Evolutionary conservation across 2,797 vertebrate species (phyloP), one percentile per base, ranked within the genome.

Genomic region (Heterohyrax brucei): DNA sequence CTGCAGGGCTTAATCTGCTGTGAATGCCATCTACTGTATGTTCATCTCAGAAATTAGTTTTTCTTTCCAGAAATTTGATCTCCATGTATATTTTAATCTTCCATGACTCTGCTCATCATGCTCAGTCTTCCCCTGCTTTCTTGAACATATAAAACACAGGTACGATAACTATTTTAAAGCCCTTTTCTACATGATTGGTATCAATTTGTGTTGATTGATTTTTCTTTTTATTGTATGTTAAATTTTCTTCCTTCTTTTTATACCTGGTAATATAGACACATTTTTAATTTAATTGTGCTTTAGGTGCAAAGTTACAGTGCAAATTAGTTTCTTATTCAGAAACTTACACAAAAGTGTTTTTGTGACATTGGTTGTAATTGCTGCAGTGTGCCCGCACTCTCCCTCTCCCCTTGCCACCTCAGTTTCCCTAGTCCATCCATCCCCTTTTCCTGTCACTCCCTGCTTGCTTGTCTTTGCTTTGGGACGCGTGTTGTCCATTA

Each of bases 181-280:
- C 24, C 30, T 88, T 87, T 10, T 72, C 59, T 80, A 61, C 30
- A n/a, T 73, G 48, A 84, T 72, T 7, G 72, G 18, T 80, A 39
- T 82, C 26, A 85, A 44, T 75, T 62, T 75, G 66, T 76, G 80
- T 33, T 66, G 68, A 77, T 53, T 88, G 73, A 77, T 53, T 88
- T 95, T 81, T 94, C 50, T 89, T 30, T 81, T 77, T 85, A 72
- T 53, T 88, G 59, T 86, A 12, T 39, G 50, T 70, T 46, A 75
- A 28, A 62, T 79, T 82, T 83, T 95, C 61, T 95, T 87, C 24
- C 22, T 66, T 33, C 80, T 93, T 93, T 88, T 50, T 10, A 76
- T 79, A 30, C 14, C 33, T 95, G 77, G 26, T 56, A 56, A 56
- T 56, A 14, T 56, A 56, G 12, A 12, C 16, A 39, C 39, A 39